These are phyloP conservation scores for Tragelaphus buxtoni DNA, from an alignment of 2,113 vertebrate species.

Conservation along the genomic window DNA sequence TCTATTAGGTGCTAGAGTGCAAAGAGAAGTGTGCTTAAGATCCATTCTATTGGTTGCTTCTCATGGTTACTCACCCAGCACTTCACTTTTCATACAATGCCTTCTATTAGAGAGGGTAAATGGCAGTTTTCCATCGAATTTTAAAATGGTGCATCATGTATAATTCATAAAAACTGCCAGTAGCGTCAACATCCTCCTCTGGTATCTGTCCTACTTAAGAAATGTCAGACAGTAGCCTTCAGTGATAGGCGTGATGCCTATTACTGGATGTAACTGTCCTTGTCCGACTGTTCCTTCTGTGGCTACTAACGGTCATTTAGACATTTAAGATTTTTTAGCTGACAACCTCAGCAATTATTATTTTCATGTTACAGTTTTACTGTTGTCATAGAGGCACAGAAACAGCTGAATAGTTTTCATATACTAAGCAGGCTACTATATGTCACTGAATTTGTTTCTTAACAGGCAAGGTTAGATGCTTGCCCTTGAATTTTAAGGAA, in stretches of 20 bases:
- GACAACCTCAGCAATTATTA: slow-evolving; percentile 67
- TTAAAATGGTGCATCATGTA: slow-evolving; percentile 66
- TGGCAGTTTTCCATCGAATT: slow-evolving; percentile 61
- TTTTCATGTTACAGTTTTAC: slow-evolving; percentile 72
- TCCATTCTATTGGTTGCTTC: not conserved
- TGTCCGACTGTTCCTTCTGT: slow-evolving; percentile 65
- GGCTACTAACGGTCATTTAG: slow-evolving; percentile 69
- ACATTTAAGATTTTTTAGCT: slow-evolving; percentile 71
- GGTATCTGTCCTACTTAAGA: slow-evolving; percentile 67
- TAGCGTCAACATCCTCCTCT: slow-evolving; percentile 61
- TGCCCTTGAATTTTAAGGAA: not conserved
- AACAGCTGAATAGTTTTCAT: slow-evolving; percentile 69
- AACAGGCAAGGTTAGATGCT: not conserved
- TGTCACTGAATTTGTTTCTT: slow-evolving; percentile 34
- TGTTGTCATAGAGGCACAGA: slow-evolving; percentile 77
- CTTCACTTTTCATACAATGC: slow-evolving; percentile 51
- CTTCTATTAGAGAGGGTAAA: slow-evolving; percentile 63
- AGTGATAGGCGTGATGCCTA: slow-evolving; percentile 47
- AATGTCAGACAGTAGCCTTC: slow-evolving; percentile 60
- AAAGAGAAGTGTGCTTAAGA: slow-evolving; percentile 24
- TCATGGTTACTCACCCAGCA: not conserved
- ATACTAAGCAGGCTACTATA: not conserved
- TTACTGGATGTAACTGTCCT: slow-evolving; percentile 65
- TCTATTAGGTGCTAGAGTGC: not conserved
- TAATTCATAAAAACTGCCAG: slow-evolving; percentile 75